Conservation (phyloP, 2,113 vertebrate species). For the Murina feae region DNA sequence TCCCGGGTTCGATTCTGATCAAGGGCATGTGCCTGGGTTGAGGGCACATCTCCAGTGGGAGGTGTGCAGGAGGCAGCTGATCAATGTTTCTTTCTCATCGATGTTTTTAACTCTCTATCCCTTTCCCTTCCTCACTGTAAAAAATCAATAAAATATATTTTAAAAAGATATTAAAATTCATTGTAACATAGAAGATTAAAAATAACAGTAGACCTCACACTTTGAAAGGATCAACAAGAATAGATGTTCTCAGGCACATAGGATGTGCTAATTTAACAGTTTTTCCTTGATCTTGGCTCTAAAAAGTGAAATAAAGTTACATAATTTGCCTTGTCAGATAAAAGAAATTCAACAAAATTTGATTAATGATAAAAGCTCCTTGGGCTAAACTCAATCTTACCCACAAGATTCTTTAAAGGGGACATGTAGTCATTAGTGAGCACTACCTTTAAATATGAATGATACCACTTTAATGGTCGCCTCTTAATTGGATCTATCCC, state of each 20-base stretch:
- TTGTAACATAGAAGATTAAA: slow-evolving; percentile 55
- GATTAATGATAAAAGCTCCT: slow-evolving; percentile 19
- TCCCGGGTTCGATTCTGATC: too few relatives aligned
- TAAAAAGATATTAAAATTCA: too few relatives aligned
- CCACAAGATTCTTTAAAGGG: not conserved
- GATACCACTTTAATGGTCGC: not conserved
- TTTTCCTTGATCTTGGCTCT: slow-evolving; percentile 65
- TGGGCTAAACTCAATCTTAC: slow-evolving; percentile 18
- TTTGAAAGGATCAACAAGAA: slow-evolving; percentile 62
- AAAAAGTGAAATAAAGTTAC: slow-evolving; percentile 58
- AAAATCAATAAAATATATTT: too few relatives aligned
- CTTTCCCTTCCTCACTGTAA: too few relatives aligned
- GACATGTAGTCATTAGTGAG: not conserved
- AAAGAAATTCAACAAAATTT: slow-evolving; percentile 35
- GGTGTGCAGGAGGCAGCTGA: too few relatives aligned
- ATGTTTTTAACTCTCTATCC: too few relatives aligned
- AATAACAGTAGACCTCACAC: slow-evolving; percentile 54
- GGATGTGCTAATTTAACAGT: slow-evolving; percentile 66
- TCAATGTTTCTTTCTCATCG: too few relatives aligned
- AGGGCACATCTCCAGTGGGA: too few relatives aligned
- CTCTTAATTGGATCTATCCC: not conserved
- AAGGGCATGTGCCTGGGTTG: too few relatives aligned
- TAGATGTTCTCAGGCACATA: slow-evolving; percentile 65
- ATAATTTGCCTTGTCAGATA: slow-evolving; percentile 56
- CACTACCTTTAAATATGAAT: not conserved